A percentile compares a stretch with the other conserved stretches of the same genome.
Evolutionary conservation across 2,797 vertebrate genomes (phyloP).

Genomic region (Anas bahamensis): DNA sequence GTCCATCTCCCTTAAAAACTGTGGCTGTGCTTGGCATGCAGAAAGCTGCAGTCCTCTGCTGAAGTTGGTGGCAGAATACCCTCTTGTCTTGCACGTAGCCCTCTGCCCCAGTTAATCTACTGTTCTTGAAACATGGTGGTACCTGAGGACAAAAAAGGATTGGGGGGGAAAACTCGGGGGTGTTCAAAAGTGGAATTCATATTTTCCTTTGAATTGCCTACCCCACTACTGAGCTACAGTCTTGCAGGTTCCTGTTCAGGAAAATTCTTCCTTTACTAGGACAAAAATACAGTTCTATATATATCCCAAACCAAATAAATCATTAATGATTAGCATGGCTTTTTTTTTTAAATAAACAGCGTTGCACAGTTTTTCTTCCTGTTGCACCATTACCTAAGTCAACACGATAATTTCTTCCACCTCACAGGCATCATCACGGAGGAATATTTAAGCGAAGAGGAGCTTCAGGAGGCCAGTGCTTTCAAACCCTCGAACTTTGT

Average conservation of each 20-base stretch:
- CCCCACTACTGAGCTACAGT: neutral
- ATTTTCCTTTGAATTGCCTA: neutral
- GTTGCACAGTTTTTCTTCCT: neutral
- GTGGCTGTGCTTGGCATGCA: neutral
- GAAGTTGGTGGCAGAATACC: neutral
- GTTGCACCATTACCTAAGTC: neutral
- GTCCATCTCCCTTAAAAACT: neutral
- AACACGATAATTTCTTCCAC: rapidly evolving
- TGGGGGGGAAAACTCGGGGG: rapidly evolving
- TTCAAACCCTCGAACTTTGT: conserved; percentile 83
- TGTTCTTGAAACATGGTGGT: neutral
- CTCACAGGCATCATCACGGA: conserved; percentile 70
- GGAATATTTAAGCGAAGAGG: conserved; percentile 84
- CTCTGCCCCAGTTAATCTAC: neutral
- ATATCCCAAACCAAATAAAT: neutral
- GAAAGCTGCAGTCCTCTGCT: neutral
- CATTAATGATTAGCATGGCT: neutral
- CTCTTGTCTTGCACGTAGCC: rapidly evolving
- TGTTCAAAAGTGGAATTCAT: no score
- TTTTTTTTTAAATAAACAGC: neutral
- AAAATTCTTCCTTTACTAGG: neutral
- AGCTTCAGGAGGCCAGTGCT: conserved; percentile 87
- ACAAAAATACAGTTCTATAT: neutral
- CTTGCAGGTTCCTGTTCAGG: neutral
- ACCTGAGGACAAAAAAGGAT: neutral